A percentile compares a stretch with the other conserved stretches of the same genome.
Evolutionary conservation across 2,888 invertebrate species (phyloP).

Genomic region (Drosophila mettleri): DNA sequence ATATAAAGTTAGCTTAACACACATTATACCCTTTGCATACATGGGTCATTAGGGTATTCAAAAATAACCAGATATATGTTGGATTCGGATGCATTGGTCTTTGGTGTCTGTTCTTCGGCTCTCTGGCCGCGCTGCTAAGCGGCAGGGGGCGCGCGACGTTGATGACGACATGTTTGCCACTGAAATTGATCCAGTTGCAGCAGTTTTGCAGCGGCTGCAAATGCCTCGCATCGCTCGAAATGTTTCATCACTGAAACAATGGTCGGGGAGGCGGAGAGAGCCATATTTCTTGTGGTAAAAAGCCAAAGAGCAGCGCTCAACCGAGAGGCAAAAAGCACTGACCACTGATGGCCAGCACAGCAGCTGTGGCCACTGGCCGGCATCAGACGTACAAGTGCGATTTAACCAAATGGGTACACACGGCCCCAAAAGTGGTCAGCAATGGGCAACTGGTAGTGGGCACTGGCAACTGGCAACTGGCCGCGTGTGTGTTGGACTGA

Average conservation of each 20-base stretch:
- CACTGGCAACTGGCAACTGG: conserved; percentile 26
- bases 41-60: background rate
- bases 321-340: conserved; percentile 59
- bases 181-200: conserved; percentile 84
- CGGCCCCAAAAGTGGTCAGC: conserved; percentile 61
- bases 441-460: conserved; percentile 22
- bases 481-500: conserved; percentile 72
- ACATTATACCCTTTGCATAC: background rate
- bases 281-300: conserved; percentile 82
- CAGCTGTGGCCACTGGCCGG: conserved; percentile 36
- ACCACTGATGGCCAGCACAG: conserved; percentile 61
- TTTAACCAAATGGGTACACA: conserved; percentile 75
- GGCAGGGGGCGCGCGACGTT: conserved; percentile 28
- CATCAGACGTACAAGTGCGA: conserved; percentile 53
- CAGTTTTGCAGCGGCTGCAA: conserved; percentile 58
- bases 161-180: conserved; percentile 68
- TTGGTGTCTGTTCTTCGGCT: background rate
- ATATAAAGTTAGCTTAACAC: conserved; percentile 1
- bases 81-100: conserved; percentile 29
- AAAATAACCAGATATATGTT: conserved; percentile 44
- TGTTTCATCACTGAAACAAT: conserved; percentile 73
- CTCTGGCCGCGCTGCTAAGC: conserved; percentile 1
- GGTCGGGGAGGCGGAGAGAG: conserved; percentile 34
- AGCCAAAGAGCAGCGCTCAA: conserved; percentile 53
- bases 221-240: conserved; percentile 76